phyloP scores from a whole-genome alignment of 1,140 invertebrate species.

The Drosophila pseudoananassae region DNA sequence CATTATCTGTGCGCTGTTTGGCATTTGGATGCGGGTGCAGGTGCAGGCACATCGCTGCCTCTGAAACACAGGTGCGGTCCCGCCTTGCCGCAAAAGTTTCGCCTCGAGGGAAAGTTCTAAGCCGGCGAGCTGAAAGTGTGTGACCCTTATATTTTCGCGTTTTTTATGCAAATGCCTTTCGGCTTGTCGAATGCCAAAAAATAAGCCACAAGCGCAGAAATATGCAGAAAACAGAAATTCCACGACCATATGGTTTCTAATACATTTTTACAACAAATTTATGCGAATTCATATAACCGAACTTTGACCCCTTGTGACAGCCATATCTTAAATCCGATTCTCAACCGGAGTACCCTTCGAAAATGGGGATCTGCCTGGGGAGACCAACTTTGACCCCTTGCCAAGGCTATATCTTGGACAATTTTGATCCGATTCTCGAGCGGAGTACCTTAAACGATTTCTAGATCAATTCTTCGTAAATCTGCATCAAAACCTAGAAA shows the following conservation, averaged over 20 bases:
- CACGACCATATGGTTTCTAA: background rate
- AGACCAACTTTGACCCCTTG: too few relatives aligned
- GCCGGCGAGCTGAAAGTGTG: constrained; percentile 29
- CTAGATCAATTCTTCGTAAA: too few relatives aligned
- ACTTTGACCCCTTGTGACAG: too few relatives aligned
- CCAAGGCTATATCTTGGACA: too few relatives aligned
- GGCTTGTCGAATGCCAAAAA: constrained; percentile 14
- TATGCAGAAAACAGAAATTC: constrained; percentile 21
- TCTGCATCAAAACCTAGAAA: too few relatives aligned
- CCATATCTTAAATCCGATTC: too few relatives aligned
- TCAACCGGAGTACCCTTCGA: too few relatives aligned
- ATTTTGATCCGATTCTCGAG: too few relatives aligned
- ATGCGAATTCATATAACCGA: too few relatives aligned
- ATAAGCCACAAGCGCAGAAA: constrained; percentile 6
- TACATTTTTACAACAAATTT: too few relatives aligned
- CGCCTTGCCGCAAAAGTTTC: constrained; percentile 50
- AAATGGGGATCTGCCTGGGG: too few relatives aligned
- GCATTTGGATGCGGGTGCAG: constrained; percentile 55
- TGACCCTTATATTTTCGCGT: constrained; percentile 34
- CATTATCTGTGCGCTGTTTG: constrained; percentile 70
- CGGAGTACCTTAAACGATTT: too few relatives aligned
- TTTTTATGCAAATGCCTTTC: constrained; percentile 51
- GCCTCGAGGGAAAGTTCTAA: constrained; percentile 67
- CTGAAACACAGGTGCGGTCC: constrained; percentile 20
- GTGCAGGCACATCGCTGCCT: background rate